Conservation (phyloP, 2,113 vertebrate genomes). For the Mobula hypostoma region DNA sequence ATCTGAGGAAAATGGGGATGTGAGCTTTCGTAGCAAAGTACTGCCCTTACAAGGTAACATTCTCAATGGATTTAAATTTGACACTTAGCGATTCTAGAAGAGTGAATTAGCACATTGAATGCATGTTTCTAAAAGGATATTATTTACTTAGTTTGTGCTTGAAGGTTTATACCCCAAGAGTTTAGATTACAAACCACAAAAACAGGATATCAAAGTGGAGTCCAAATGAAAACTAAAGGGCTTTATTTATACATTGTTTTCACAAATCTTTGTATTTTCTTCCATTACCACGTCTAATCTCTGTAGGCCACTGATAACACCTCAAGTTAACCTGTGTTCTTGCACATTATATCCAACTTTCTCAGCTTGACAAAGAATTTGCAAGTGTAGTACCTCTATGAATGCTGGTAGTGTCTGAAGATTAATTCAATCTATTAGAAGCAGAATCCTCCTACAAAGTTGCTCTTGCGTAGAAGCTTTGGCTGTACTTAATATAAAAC, state of each 20-base stretch:
- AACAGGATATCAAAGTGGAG: background rate
- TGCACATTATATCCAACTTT: constrained; percentile 20
- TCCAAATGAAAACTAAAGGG: background rate
- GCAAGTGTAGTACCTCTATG: background rate
- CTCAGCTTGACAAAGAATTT: background rate
- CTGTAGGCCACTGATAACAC: background rate
- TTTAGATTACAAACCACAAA: background rate
- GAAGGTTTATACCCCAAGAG: background rate
- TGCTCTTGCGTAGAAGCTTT: background rate
- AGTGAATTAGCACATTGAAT: background rate
- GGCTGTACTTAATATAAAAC: background rate
- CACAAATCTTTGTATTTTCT: background rate
- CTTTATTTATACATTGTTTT: background rate
- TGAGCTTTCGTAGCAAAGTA: background rate
- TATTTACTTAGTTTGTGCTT: background rate
- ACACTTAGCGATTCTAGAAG: background rate
- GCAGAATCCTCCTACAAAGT: background rate
- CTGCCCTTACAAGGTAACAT: background rate
- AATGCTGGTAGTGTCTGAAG: background rate
- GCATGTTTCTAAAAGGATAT: background rate
- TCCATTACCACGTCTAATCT: background rate
- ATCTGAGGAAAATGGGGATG: background rate
- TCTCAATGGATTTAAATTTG: constrained; percentile 15
- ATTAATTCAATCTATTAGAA: background rate
- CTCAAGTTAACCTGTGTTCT: background rate